Evolutionary conservation across 2,797 vertebrate genomes (phyloP), one percentile per base, ranked within the genome.

Genomic region (Thaleichthys pacificus): DNA sequence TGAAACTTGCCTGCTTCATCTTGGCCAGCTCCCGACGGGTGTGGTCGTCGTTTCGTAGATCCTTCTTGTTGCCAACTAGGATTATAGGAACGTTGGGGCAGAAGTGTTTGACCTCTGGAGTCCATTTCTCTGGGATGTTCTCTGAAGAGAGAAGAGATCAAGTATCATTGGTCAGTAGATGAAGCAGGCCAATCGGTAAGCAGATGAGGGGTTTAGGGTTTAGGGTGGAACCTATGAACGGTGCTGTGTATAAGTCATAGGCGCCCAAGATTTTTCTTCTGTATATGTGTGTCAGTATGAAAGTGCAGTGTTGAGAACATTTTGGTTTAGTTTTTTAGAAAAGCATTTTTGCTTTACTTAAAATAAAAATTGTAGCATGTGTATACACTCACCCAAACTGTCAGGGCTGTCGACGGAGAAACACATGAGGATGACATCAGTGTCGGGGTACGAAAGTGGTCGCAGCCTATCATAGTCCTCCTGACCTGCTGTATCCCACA

Each of bases 121-220:
- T 98, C 97, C 97, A 99, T 82, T 99, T 99, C 89, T 99, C 97
- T 68, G 97, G 97, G 88, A 99, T 99, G 92, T 99, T 99, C 93
- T 99, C 97, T 99, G 80, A 1, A 73, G 21, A 4, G 62, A 80
- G 4, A 67, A 69, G 12, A 51, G 42, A 54, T 35, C 56, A 19
- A 66, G 42, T 47, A 12, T 47, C 42, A 47, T 47, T 47, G 30
- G 60, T 63, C 57, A 69, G 17, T 22, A 5, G 7, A 28, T 60
- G 19, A n/a, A 60, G 24, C 3, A 11, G 42, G 42, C 42, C 42
- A 47, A 47, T 47, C 42, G 42, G 42, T 47, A 14, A 47, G 42
- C 42, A 47, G 42, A 47, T 47, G 42, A 47, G 9, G n/a, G n/a
- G n/a, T n/a, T n/a, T n/a, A n/a, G n/a, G 42, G 9, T 47, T 47